Conservation (phyloP, 2,113 vertebrate genomes). For the Crotophaga sulcirostris region DNA sequence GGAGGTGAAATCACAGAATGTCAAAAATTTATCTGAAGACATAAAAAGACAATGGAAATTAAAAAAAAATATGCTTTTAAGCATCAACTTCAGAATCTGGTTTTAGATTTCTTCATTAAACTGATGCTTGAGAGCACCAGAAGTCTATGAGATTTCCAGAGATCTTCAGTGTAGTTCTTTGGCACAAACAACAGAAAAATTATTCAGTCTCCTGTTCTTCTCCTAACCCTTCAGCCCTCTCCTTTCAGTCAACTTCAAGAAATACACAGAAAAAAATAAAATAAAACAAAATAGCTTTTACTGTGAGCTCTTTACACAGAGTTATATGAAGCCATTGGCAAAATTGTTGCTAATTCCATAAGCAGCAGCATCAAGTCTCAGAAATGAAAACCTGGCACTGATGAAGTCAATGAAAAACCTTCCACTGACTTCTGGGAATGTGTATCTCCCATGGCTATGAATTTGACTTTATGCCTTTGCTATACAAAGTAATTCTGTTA, state of each 20-base stretch:
- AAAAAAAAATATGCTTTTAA: neutral
- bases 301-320: neutral
- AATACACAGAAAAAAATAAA: neutral
- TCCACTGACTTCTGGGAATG: neutral
- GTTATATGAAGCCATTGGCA: neutral
- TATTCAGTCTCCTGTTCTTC: neutral
- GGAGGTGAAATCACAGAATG: neutral
- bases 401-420: neutral
- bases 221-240: neutral
- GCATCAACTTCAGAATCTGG: neutral
- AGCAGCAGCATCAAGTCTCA: neutral
- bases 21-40: neutral
- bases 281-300: neutral
- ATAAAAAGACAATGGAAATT: slow-evolving; percentile 24
- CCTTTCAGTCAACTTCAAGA: neutral
- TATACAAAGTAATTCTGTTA: neutral
- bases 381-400: neutral
- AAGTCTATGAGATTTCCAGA: neutral
- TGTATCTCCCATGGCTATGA: neutral
- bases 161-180: neutral
- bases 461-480: neutral
- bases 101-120: slow-evolving; percentile 19
- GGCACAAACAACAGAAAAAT: neutral
- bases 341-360: neutral
- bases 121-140: neutral